Percentiles rank a stretch among this genome's conserved stretches.
Evolutionary conservation across 2,113 vertebrate species (phyloP).

Genomic region (Cryptomyrus ogoouensis): DNA sequence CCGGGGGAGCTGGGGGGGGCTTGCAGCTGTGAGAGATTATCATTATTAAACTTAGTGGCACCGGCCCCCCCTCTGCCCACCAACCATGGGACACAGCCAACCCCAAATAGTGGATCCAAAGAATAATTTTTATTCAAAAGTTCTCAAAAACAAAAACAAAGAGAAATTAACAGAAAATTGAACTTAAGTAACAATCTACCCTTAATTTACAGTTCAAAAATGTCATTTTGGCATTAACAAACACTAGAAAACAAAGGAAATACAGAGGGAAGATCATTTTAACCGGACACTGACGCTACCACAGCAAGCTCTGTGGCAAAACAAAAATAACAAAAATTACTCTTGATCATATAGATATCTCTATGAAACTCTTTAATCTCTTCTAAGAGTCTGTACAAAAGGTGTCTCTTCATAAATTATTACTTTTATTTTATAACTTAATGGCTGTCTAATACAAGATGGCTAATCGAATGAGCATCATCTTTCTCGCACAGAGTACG

Average conservation of each 20-base stretch:
- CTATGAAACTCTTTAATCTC: slow-evolving; percentile 84
- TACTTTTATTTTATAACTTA: slow-evolving; percentile 92
- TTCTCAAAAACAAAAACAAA: slow-evolving; percentile 51
- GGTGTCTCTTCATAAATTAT: slow-evolving; percentile 99
- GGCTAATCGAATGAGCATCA: slow-evolving; percentile 80
- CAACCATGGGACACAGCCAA: slow-evolving; percentile 35
- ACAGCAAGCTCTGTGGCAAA: slow-evolving; percentile 94
- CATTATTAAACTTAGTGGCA: background rate
- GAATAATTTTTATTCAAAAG: slow-evolving; percentile 84
- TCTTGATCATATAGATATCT: slow-evolving; percentile 95
- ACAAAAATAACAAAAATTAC: slow-evolving; percentile 89
- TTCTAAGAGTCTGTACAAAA: slow-evolving; percentile 94
- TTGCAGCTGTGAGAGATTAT: background rate
- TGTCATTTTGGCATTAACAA: slow-evolving; percentile 88
- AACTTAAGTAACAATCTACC: slow-evolving; percentile 79
- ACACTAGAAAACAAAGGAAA: slow-evolving; percentile 79
- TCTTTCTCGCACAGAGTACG: slow-evolving; percentile 78
- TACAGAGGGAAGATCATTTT: slow-evolving; percentile 79
- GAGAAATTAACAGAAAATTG: slow-evolving; percentile 91
- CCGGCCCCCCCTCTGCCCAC: background rate
- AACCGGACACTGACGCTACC: slow-evolving; percentile 92
- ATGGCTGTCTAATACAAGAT: slow-evolving; percentile 94
- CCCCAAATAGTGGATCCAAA: slow-evolving; percentile 35
- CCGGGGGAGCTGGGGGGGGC: background rate
- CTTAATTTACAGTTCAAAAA: slow-evolving; percentile 83